phyloP scores from a whole-genome alignment of 1,140 invertebrate genomes.

The Telenomus remus region DNA sequence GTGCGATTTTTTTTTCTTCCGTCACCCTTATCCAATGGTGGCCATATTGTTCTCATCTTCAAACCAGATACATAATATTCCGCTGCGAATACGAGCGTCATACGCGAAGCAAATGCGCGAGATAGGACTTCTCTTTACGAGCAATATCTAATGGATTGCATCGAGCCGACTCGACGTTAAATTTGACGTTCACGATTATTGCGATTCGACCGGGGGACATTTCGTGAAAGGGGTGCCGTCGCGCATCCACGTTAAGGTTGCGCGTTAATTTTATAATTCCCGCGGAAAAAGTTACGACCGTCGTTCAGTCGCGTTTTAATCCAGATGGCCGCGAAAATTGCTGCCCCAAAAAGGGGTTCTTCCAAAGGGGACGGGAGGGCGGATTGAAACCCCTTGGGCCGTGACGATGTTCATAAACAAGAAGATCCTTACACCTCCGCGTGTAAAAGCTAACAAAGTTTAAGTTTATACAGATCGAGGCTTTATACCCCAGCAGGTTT shows the following conservation, averaged over 20 bases:
- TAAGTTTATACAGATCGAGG: slow-evolving; percentile 63
- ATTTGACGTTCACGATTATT: slow-evolving; percentile 76
- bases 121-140: slow-evolving; percentile 73
- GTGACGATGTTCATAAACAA: slow-evolving; percentile 67
- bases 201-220: slow-evolving; percentile 49
- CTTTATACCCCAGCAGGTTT: slow-evolving; percentile 55
- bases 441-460: slow-evolving; percentile 68
- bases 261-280: slow-evolving; percentile 73
- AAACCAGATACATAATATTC: slow-evolving; percentile 44
- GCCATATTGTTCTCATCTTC: slow-evolving; percentile 46
- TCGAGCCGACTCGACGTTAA: slow-evolving; percentile 71
- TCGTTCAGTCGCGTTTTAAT: slow-evolving; percentile 49
- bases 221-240: no score
- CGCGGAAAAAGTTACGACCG: slow-evolving; percentile 71
- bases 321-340: slow-evolving; percentile 62
- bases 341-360: slow-evolving; percentile 45
- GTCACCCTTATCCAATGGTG: slow-evolving; percentile 25
- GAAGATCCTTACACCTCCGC: slow-evolving; percentile 61
- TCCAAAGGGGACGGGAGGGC: no score
- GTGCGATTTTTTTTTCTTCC: slow-evolving; percentile 21
- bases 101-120: slow-evolving; percentile 55
- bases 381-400: slow-evolving; percentile 42
- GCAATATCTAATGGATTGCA: slow-evolving; percentile 76
- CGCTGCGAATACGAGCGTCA: slow-evolving; percentile 28
- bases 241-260: slow-evolving; percentile 6